Evolutionary conservation across 1,140 invertebrate genomes (phyloP), one percentile per base, ranked within the genome.

Genomic region (Pomacea maculata): DNA sequence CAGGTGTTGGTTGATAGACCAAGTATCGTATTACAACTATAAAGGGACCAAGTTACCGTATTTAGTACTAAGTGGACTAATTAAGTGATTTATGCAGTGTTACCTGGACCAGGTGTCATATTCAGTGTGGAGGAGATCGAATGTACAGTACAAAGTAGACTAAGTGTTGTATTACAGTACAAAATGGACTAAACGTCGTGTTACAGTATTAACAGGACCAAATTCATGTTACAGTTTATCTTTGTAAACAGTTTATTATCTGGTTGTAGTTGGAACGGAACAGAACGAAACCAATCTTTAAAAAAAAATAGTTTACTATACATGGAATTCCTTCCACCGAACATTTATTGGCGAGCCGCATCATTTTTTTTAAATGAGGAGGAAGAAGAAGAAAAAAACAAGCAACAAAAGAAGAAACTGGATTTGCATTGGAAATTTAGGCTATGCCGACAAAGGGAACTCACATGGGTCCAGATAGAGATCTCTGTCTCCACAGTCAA

Each of bases 401-500:
- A n/a, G 17, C 19, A 61, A 1, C n/a, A 14, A 17, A 1, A 15
- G 3, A 55, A 52, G 54, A 55, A 45, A 15, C 54, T 45, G 12
- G 34, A 55, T 75, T 19, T 25, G 55, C 17, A 19, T 45, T 5
- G 74, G 6, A 14, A 75, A 75, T 57, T 12, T 75, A n/a, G 2
- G 14, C n/a, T 19, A 55, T 11, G 21, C 57, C 3, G 7, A 55
- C 54, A 61, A n/a, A 29, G n/a, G 15, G 70, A 63, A 81, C 82
- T 78, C 71, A 83, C 82, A 83, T 74, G 75, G 82, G 19, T 80
- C 79, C 15, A 76, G 75, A 14, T 52, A 45, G 19, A 75, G 67
- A 15, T 64, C 54, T n/a, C 82, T 72, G 21, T 34, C 29, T 6
- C 82, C 79, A 34, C 82, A 83, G 45, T 80, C 73, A 45, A 80